These are phyloP conservation scores for Drosophila equinoxialis DNA, from an alignment of 1,140 invertebrate species.

Conservation along the genomic window DNA sequence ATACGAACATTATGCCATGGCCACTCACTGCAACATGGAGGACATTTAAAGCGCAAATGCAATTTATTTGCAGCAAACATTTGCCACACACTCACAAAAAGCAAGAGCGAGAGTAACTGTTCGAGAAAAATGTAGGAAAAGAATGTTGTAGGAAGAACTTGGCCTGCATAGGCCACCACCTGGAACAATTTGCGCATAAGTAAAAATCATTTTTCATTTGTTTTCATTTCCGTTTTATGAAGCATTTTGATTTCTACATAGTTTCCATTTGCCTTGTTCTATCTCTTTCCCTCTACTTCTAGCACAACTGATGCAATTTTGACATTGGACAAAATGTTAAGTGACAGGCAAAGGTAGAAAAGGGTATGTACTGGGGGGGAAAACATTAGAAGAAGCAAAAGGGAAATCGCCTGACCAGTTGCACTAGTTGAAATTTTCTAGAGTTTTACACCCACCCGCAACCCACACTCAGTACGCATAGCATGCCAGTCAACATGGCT, in stretches of 20 bases:
- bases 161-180: slow-evolving; percentile 12
- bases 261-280: slow-evolving; percentile 27
- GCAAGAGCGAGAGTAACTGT: slow-evolving; percentile 13
- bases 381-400: slow-evolving; percentile 12
- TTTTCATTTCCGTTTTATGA: slow-evolving; percentile 77
- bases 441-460: slow-evolving; percentile 13
- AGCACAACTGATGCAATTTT: background rate
- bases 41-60: slow-evolving; percentile 57
- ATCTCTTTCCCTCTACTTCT: slow-evolving; percentile 8
- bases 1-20: slow-evolving; percentile 15
- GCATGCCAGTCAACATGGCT: slow-evolving; percentile 56
- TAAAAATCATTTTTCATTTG: slow-evolving; percentile 79
- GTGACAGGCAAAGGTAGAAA: slow-evolving; percentile 48
- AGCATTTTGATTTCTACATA: slow-evolving; percentile 72
- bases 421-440: slow-evolving; percentile 3
- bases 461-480: slow-evolving; percentile 23
- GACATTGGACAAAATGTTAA: slow-evolving; percentile 66
- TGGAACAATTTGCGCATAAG: slow-evolving; percentile 67
- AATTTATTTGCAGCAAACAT: slow-evolving; percentile 61
- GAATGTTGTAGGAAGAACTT: background rate
- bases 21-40: slow-evolving; percentile 34
- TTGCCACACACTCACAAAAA: slow-evolving; percentile 39
- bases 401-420: slow-evolving; percentile 4
- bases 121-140: slow-evolving; percentile 6
- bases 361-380: background rate